Percentiles rank a stretch among this genome's conserved stretches.
phyloP scores from a whole-genome alignment of 1,140 invertebrate species.

The Arion vulgaris region DNA sequence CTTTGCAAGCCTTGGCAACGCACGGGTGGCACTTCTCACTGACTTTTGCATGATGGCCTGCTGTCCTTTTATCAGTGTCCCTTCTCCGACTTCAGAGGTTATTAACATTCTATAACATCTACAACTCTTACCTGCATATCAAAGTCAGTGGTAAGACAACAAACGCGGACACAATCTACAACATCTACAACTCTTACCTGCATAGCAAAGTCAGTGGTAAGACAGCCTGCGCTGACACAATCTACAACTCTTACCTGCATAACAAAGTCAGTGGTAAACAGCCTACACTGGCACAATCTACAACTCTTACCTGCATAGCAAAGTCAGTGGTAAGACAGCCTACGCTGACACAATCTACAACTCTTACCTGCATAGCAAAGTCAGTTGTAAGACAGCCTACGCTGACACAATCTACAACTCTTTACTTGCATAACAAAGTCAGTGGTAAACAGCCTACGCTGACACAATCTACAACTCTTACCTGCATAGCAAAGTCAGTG shows the following conservation, averaged over 20 bases:
- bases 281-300: too few relatives aligned
- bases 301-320: conserved; percentile 84
- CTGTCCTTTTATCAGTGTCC: too few relatives aligned
- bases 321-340: conserved; percentile 97
- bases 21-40: too few relatives aligned
- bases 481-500: conserved; percentile 95
- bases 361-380: conserved; percentile 89
- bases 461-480: conserved; percentile 53
- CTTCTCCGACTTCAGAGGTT: too few relatives aligned
- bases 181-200: conserved; percentile 78
- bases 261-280: conserved; percentile 96
- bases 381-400: conserved; percentile 96
- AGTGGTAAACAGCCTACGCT: too few relatives aligned
- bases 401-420: conserved; percentile 72
- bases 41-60: too few relatives aligned
- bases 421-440: conserved; percentile 95
- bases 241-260: conserved; percentile 79
- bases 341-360: conserved; percentile 76
- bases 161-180: too few relatives aligned
- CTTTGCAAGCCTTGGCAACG: too few relatives aligned
- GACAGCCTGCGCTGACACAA: conserved; percentile 82
- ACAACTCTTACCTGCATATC: conserved; percentile 83
- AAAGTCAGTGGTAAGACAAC: conserved; percentile 96
- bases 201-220: conserved; percentile 97
- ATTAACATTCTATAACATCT: too few relatives aligned